phyloP scores from a whole-genome alignment of 2,797 vertebrate genomes.

The Enteromius paludinosus region DNA sequence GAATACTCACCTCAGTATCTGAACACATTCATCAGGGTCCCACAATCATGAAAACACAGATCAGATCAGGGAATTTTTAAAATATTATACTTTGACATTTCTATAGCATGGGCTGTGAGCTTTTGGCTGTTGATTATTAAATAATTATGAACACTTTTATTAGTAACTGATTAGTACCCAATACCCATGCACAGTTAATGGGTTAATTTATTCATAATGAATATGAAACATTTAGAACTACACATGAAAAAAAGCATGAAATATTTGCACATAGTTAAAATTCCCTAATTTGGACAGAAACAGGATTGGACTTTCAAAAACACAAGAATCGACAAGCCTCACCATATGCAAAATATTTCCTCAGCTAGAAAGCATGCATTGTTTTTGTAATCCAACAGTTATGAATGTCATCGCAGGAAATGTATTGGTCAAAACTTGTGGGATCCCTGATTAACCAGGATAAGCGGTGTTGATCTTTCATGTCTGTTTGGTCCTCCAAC shows the following conservation, averaged over 20 bases:
- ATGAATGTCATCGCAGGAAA: not conserved
- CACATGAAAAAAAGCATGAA: too few relatives aligned
- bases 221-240: too few relatives aligned
- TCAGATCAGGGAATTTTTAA: not conserved
- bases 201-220: not conserved
- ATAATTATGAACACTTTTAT: not conserved
- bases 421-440: not conserved
- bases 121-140: not conserved
- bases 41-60: not conserved
- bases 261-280: too few relatives aligned
- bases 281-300: not conserved
- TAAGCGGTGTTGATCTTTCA: not conserved
- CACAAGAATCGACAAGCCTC: not conserved
- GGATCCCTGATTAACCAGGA: conserved; percentile 12
- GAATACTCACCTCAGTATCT: not conserved
- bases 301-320: not conserved
- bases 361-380: not conserved
- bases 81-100: not conserved
- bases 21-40: not conserved
- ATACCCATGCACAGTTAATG: not conserved
- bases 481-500: not conserved
- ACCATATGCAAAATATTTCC: not conserved
- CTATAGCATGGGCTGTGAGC: not conserved
- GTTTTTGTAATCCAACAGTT: not conserved
- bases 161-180: not conserved